phyloP scores from a whole-genome alignment of 2,888 invertebrate genomes.

The Stenoptilia bipunctidactyla region DNA sequence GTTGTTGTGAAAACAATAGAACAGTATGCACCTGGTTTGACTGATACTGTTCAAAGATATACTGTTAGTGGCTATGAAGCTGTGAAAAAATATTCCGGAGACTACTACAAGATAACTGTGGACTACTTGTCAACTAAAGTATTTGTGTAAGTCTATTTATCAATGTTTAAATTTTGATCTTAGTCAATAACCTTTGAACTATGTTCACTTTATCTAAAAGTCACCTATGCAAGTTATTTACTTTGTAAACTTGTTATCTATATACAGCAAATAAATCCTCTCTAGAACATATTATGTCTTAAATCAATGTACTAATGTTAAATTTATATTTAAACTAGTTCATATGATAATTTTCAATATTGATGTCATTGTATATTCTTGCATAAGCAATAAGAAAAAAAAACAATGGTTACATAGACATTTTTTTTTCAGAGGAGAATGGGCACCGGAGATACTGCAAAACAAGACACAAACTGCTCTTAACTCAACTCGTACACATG shows the following conservation, averaged over 20 bases:
- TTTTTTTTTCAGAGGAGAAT: constrained; percentile 74
- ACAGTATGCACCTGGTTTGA: constrained; percentile 78
- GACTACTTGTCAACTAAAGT: constrained; percentile 80
- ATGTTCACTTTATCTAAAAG: background rate
- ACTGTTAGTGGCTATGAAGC: constrained; percentile 48
- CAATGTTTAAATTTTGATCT: background rate
- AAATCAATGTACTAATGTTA: too few relatives aligned
- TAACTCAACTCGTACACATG: constrained; percentile 76
- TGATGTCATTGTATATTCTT: too few relatives aligned
- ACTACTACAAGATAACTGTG: constrained; percentile 63
- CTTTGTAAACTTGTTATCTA: too few relatives aligned
- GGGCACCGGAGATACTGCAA: constrained; percentile 83
- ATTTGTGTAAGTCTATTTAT: constrained; percentile 78
- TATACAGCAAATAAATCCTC: too few relatives aligned
- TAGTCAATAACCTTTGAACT: background rate
- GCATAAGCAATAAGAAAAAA: too few relatives aligned
- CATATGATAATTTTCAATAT: too few relatives aligned
- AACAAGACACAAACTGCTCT: constrained; percentile 75
- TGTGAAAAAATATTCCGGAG: constrained; percentile 54
- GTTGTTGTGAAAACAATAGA: constrained; percentile 68
- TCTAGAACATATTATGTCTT: too few relatives aligned
- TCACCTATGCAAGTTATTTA: too few relatives aligned
- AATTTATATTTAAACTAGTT: too few relatives aligned
- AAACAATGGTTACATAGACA: background rate
- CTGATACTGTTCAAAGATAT: constrained; percentile 72